These are phyloP conservation scores for Myotis lucifugus DNA, from an alignment of 2,113 vertebrate species.

Conservation along the genomic window DNA sequence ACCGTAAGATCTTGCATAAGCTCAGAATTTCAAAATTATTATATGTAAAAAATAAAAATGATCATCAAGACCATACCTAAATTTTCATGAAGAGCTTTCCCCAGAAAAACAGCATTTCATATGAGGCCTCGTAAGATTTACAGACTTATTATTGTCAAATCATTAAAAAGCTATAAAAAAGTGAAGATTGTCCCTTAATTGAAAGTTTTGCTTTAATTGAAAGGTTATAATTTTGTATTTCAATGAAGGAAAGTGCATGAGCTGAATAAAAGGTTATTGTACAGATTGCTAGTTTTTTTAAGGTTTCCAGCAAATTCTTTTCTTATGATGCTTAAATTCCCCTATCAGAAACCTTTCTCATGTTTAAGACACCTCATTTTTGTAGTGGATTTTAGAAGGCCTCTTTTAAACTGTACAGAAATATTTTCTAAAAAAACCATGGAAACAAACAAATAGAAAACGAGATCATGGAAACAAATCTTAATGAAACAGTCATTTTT, in stretches of 20 bases:
- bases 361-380: constrained; percentile 41
- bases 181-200: background rate
- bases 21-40: constrained; percentile 14
- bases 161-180: background rate
- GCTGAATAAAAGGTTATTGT: background rate
- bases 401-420: constrained; percentile 64
- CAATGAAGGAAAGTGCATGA: background rate
- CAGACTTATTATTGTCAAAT: constrained; percentile 54
- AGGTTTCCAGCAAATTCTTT: constrained; percentile 28
- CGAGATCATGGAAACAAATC: constrained; percentile 62
- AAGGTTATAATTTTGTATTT: constrained; percentile 38
- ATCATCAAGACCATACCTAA: background rate
- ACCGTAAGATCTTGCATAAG: background rate
- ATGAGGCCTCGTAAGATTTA: background rate
- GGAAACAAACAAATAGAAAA: constrained; percentile 70
- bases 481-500: constrained; percentile 68
- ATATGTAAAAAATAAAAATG: background rate
- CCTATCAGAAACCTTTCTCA: constrained; percentile 12
- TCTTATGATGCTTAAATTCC: background rate
- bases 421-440: constrained; percentile 62
- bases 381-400: constrained; percentile 61
- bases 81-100: background rate
- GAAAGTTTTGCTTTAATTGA: constrained; percentile 41
- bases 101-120: background rate
- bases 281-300: background rate